phyloP scores from a whole-genome alignment of 2,888 invertebrate genomes.

The Pandemis heparana region DNA sequence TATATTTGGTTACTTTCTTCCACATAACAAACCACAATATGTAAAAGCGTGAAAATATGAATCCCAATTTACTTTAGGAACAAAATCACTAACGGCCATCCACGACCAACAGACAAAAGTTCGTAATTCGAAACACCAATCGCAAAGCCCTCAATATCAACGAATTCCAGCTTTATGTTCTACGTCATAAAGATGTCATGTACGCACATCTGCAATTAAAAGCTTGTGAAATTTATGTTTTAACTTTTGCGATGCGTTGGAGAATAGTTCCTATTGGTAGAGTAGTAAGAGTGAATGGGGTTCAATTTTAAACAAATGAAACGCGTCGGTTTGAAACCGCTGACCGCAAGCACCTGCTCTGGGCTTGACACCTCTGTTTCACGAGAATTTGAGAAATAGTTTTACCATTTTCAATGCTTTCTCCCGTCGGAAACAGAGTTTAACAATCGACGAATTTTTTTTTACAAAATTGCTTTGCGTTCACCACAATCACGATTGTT shows the following conservation, averaged over 20 bases:
- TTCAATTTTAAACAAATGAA: slow-evolving; percentile 23
- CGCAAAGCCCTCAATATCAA: neutral
- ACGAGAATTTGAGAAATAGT: slow-evolving; percentile 61
- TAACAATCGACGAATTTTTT: neutral
- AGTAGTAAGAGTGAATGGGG: slow-evolving; percentile 35
- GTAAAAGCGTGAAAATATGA: neutral
- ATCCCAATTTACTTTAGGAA: slow-evolving; percentile 45
- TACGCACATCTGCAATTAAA: slow-evolving; percentile 53
- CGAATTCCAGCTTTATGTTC: slow-evolving; percentile 51
- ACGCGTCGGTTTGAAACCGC: slow-evolving; percentile 58
- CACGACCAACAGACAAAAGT: slow-evolving; percentile 54
- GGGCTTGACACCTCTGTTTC: slow-evolving; percentile 62
- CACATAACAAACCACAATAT: slow-evolving; percentile 4
- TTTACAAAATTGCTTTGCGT: too few relatives aligned
- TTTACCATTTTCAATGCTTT: slow-evolving; percentile 55
- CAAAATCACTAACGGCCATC: slow-evolving; percentile 54
- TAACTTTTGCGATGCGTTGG: slow-evolving; percentile 35
- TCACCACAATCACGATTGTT: too few relatives aligned
- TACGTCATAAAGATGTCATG: slow-evolving; percentile 50
- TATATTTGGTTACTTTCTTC: neutral
- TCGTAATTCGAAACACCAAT: slow-evolving; percentile 48
- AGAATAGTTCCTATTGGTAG: slow-evolving; percentile 42
- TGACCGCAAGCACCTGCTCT: slow-evolving; percentile 70
- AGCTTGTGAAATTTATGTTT: slow-evolving; percentile 43
- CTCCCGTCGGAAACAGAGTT: slow-evolving; percentile 20